Evolutionary conservation across 2,113 vertebrate species (phyloP).

Genomic region (Fulica atra): DNA sequence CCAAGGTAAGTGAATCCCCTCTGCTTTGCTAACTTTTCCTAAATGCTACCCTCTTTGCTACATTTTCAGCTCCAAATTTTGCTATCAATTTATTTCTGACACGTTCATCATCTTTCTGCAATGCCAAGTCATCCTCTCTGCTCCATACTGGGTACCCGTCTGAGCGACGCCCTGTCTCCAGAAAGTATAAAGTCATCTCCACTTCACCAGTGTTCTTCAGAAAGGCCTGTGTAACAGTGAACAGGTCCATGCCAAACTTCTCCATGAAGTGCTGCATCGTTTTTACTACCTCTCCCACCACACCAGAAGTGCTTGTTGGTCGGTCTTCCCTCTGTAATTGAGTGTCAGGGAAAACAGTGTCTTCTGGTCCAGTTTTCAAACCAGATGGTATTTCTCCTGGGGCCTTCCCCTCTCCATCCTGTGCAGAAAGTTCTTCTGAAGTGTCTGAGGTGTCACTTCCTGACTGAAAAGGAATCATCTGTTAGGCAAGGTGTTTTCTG

Average conservation of each 20-base stretch:
- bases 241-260: conserved; percentile 80
- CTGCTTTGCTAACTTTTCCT: conserved; percentile 60
- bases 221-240: conserved; percentile 86
- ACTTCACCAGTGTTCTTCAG: conserved; percentile 88
- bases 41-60: conserved; percentile 76
- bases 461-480: neutral
- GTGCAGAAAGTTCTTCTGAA: neutral
- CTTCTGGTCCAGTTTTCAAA: neutral
- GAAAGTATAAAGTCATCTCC: conserved; percentile 74
- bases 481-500: neutral
- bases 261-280: conserved; percentile 81
- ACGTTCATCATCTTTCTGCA: conserved; percentile 66
- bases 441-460: neutral
- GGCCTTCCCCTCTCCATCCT: neutral
- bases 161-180: conserved; percentile 73
- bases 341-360: neutral
- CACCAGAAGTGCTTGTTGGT: neutral
- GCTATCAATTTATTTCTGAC: conserved; percentile 60
- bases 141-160: conserved; percentile 80
- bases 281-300: conserved; percentile 64
- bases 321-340: conserved; percentile 40
- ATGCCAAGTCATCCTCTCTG: conserved; percentile 76
- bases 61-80: conserved; percentile 80
- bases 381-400: neutral
- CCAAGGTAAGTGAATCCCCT: neutral